A percentile compares a stretch with the other conserved stretches of the same genome.
Conservation (phyloP, 2,797 vertebrate species). For the Sebastes hopkinsi region DNA sequence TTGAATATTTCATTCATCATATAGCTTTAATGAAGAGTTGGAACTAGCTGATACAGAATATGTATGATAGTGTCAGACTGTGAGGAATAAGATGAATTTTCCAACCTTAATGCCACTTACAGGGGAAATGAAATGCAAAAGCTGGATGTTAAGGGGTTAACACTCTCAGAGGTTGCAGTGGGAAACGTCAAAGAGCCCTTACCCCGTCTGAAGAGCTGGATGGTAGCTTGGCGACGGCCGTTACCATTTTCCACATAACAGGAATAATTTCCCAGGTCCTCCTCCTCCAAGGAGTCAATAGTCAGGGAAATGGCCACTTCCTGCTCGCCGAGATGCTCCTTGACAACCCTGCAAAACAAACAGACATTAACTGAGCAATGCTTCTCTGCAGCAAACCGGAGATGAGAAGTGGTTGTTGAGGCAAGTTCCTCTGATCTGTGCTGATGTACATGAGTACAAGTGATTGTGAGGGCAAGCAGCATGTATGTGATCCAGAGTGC, state of each 20-base stretch:
- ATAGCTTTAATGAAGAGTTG: constrained; percentile 34
- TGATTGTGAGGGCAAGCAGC: background rate
- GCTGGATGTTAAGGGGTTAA: background rate
- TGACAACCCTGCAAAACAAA: constrained; percentile 87
- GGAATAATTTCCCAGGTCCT: constrained; percentile 97
- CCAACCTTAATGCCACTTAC: background rate
- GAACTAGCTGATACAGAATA: constrained; percentile 19
- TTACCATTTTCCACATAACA: constrained; percentile 98
- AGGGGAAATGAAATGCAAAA: background rate
- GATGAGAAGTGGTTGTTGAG: background rate
- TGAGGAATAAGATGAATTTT: background rate
- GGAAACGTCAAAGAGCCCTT: constrained; percentile 57
- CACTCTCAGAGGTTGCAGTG: background rate
- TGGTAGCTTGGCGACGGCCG: constrained; percentile 92
- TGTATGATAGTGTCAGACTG: background rate
- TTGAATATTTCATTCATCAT: constrained; percentile 37
- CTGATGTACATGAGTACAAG: background rate
- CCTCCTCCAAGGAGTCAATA: constrained; percentile 93
- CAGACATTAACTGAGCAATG: background rate
- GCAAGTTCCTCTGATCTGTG: background rate
- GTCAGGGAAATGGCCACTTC: constrained; percentile 97
- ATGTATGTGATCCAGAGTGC: background rate
- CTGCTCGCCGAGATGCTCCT: constrained; percentile 96
- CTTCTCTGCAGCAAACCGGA: background rate
- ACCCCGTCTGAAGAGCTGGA: constrained; percentile 95